Evolutionary conservation across 2,797 vertebrate genomes (phyloP), one percentile per base, ranked within the genome.

Genomic region (Betta splendens): DNA sequence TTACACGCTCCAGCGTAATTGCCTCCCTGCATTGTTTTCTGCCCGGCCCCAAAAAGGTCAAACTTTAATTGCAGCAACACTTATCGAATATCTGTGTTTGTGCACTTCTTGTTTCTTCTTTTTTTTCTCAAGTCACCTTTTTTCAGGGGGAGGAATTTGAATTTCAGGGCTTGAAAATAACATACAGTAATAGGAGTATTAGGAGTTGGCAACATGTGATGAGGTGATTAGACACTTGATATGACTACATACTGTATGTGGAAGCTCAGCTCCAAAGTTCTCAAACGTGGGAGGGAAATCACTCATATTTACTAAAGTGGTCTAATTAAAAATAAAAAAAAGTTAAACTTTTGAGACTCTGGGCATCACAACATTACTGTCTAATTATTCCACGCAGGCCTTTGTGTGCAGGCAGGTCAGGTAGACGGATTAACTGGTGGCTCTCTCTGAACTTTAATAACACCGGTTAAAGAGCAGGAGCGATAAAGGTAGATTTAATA

Each of bases 51-150:
- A 36, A n/a, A 15, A 56, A 54, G 38, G 42, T 47, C 20, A 49
- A 46, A 45, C 7, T 48, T 18, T 55, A 57, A 62, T 49, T 54
- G 54, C 49, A 40, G 38, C 40, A 48, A 28, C 26, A 37, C 44
- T 54, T 50, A 60, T 67, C 50, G 47, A 58, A 75, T 38, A 46
- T 66, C 20, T 50, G 50, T 59, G 9, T 37, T 21, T 15, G 17
- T 32, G 47, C 17, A 22, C 21, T 28, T 47, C 38, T 40, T n/a
- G n/a, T 36, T 39, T 57, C 1, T n/a, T 32, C 48, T 25, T 56
- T 45, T 52, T 3, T 55, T 48, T 23, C 48, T 48, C 53, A 22
- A 40, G 25, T 4, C 23, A 45, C 25, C 21, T 38, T 45, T 26
- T 8, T 2, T 29, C 11, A 4, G 43, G 17, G 10, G 18, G 35